Conservation (phyloP, 2,113 vertebrate genomes). For the Tursiops truncatus region DNA sequence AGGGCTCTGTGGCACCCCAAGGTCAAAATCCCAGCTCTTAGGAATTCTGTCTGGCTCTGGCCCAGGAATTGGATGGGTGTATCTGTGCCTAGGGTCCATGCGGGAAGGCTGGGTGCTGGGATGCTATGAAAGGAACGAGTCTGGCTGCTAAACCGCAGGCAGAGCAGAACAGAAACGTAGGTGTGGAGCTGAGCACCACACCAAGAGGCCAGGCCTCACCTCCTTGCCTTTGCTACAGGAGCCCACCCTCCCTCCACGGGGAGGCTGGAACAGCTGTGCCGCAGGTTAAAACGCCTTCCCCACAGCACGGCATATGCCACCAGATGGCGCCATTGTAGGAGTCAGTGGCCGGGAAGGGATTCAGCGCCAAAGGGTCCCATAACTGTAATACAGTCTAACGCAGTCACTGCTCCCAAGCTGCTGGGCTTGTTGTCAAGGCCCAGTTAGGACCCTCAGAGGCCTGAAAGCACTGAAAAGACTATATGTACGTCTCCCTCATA, state of each 20-base stretch:
- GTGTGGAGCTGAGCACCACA: neutral
- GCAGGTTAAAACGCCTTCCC: neutral
- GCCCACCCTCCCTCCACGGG: neutral
- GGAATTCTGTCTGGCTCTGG: neutral
- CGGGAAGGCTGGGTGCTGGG: neutral
- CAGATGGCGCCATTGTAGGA: conserved; percentile 34
- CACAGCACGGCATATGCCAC: neutral
- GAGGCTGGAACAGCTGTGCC: neutral
- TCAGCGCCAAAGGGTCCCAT: neutral
- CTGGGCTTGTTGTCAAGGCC: neutral
- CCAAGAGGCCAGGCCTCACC: neutral
- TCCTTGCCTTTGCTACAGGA: neutral
- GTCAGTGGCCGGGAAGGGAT: neutral
- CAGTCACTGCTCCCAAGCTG: neutral
- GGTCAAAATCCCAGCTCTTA: neutral
- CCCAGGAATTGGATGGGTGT: neutral
- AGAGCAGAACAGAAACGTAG: neutral
- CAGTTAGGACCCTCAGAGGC: neutral
- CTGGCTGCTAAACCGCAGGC: neutral
- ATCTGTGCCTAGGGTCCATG: neutral
- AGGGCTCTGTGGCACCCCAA: neutral
- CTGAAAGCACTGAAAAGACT: neutral
- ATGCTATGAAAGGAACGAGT: neutral
- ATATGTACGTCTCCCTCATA: neutral
- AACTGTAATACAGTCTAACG: neutral